A percentile compares a stretch with the other conserved stretches of the same genome.
These are phyloP conservation scores for Aplocera efformata DNA, from an alignment of 2,888 invertebrate species.

Conservation along the genomic window DNA sequence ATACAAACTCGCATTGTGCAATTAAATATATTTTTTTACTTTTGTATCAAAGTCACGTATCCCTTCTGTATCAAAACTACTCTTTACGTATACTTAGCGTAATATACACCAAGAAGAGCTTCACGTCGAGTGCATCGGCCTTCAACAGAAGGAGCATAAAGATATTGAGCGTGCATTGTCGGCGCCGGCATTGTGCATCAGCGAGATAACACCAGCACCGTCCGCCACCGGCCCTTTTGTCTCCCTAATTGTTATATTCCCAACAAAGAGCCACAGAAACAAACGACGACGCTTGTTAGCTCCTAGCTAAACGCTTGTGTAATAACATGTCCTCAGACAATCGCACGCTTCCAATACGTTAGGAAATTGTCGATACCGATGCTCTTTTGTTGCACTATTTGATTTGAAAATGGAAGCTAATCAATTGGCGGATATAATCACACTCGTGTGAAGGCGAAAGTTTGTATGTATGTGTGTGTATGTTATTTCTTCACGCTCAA, in stretches of 20 bases:
- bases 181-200: constrained; percentile 53
- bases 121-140: constrained; percentile 68
- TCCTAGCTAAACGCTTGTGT: constrained; percentile 66
- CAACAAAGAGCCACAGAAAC: constrained; percentile 72
- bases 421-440: constrained; percentile 33
- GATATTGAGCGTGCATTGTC: constrained; percentile 75
- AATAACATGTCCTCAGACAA: constrained; percentile 77
- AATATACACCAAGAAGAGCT: constrained; percentile 47
- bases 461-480: too few relatives aligned
- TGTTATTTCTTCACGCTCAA: too few relatives aligned
- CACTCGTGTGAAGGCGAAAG: too few relatives aligned
- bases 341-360: constrained; percentile 67
- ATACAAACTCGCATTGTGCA: too few relatives aligned
- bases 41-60: neutral
- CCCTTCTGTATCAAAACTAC: neutral
- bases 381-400: constrained; percentile 50
- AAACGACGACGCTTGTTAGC: constrained; percentile 65
- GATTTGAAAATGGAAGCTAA: constrained; percentile 28
- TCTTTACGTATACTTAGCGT: constrained; percentile 15
- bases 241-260: constrained; percentile 71
- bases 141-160: constrained; percentile 65
- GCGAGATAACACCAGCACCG: constrained; percentile 52
- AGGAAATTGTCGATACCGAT: constrained; percentile 70
- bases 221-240: constrained; percentile 60
- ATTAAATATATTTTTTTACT: neutral